These are phyloP conservation scores for Orchesella flavescens DNA, from an alignment of 2,888 invertebrate genomes.

Conservation along the genomic window DNA sequence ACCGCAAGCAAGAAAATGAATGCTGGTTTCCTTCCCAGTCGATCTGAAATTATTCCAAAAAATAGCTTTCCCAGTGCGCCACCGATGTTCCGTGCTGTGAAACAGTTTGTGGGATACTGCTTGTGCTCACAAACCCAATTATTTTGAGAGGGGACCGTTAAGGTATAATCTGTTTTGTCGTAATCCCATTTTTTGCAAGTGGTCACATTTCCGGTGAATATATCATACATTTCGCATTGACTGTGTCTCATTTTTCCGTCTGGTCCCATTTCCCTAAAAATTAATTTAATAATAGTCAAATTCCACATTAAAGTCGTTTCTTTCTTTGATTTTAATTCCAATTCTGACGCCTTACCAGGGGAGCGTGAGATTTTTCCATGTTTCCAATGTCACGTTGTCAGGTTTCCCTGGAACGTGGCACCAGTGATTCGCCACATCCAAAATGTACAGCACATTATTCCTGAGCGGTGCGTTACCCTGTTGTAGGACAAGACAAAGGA, in stretches of 20 bases:
- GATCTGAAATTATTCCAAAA: constrained; percentile 78
- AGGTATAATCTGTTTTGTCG: constrained; percentile 60
- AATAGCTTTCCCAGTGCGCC: constrained; percentile 78
- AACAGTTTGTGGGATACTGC: constrained; percentile 75
- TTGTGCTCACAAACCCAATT: constrained; percentile 65
- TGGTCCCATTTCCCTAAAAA: constrained; percentile 28
- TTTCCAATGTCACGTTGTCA: constrained; percentile 75
- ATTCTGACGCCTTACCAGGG: constrained; percentile 72
- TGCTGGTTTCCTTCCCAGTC: constrained; percentile 72
- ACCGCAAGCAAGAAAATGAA: constrained; percentile 58
- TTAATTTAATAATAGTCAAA: too few relatives aligned
- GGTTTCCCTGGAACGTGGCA: constrained; percentile 77
- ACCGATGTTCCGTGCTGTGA: constrained; percentile 76
- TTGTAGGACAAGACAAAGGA: too few relatives aligned
- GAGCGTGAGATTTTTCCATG: constrained; percentile 76
- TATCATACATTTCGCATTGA: constrained; percentile 51
- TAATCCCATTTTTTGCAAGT: constrained; percentile 63
- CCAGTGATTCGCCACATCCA: constrained; percentile 79
- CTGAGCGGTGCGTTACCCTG: too few relatives aligned
- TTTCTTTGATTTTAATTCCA: too few relatives aligned
- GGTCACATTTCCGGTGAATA: background rate
- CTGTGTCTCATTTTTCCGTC: constrained; percentile 38
- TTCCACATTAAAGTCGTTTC: too few relatives aligned
- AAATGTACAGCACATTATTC: constrained; percentile 73
- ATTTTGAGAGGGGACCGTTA: constrained; percentile 63